Base-by-base conservation (phyloP, 2,888 invertebrate species). In the Miltochrista miniata region DNA sequence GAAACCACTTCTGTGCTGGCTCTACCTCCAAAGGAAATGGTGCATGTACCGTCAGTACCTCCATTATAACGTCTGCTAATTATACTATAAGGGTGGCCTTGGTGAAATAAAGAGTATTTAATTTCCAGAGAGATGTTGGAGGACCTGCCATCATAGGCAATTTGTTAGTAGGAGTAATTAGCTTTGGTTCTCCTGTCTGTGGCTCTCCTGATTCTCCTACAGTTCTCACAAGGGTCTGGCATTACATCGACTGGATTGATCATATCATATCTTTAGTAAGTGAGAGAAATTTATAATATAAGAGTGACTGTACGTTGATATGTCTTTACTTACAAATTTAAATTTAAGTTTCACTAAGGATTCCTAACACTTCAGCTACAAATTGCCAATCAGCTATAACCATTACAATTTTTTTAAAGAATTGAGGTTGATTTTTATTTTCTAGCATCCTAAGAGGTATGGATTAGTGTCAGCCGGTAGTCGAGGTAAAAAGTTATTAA, bases 151-250 rank as follows among this genome's bases (percentile, higher is more conserved):
- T 45, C n/a, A 3, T 31, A 2, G 48, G 24, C 13, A 33, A 40
- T 39, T 13, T 39, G 1, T 34, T 56, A 15, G 34, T 50, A 7
- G 56, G 56, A 7, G 39, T 56, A 5, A 43, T 53, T 4, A 54
- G 45, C 41, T 57, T 57, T n/a, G 51, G 48, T 2, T 18, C 57
- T 9, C 36, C 51, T 10, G 31, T 43, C 30, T 57, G 54, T 13
- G 53, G 54, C 1, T 29, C 38, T 0, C 38, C 45, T 8, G 45
- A 53, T 10, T 11, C 38, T 1, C 45, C 45, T 12, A 45, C 45
- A 2, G 45, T 38, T 13, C 30, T 41, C 12, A 41, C 14, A 4
- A 30, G 14, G 13, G 13, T 41, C 18, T 7, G 30, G 5, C 9
- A 11, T 8, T 41, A 41, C 10, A 30, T 14, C 5, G 12, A 12